Evolutionary conservation across 2,797 vertebrate species (phyloP).

Genomic region (Erithacus rubecula): DNA sequence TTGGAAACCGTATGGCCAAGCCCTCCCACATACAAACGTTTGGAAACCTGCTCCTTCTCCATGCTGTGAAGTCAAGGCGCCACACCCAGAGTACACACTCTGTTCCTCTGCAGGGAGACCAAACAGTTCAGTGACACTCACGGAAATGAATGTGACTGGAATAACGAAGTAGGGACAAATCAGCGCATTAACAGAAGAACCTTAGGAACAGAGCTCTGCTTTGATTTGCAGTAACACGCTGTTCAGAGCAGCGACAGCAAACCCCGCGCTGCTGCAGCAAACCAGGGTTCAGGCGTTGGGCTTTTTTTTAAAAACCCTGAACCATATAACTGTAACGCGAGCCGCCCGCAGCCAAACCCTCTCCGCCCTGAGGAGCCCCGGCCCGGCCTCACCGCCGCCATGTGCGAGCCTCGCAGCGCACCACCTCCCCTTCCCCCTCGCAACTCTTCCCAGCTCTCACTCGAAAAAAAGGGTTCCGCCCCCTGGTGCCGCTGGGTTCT

Average conservation of each 20-base stretch:
- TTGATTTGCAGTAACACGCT: rapidly evolving
- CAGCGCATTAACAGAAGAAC: rapidly evolving
- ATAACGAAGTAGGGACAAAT: rapidly evolving
- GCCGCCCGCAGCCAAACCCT: not conserved
- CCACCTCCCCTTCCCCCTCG: rapidly evolving
- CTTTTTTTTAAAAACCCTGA: rapidly evolving
- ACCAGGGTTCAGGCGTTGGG: rapidly evolving
- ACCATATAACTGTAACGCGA: rapidly evolving
- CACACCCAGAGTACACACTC: too few relatives aligned
- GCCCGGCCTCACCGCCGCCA: not conserved
- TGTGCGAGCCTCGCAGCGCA: rapidly evolving
- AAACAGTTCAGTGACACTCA: not conserved
- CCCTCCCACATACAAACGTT: conserved; percentile 89
- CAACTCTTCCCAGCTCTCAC: not conserved
- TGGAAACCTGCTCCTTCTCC: conserved; percentile 64
- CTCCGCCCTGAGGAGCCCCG: too few relatives aligned
- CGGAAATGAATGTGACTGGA: rapidly evolving
- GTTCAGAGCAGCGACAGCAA: rapidly evolving
- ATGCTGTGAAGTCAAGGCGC: not conserved
- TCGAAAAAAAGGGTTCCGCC: not conserved
- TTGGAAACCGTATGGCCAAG: conserved; percentile 82
- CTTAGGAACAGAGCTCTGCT: rapidly evolving
- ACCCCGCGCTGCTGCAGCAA: rapidly evolving
- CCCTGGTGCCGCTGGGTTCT: rapidly evolving
- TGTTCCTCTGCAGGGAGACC: not conserved